phyloP scores from a whole-genome alignment of 2,797 vertebrate genomes.

The Sus cebifrons region DNA sequence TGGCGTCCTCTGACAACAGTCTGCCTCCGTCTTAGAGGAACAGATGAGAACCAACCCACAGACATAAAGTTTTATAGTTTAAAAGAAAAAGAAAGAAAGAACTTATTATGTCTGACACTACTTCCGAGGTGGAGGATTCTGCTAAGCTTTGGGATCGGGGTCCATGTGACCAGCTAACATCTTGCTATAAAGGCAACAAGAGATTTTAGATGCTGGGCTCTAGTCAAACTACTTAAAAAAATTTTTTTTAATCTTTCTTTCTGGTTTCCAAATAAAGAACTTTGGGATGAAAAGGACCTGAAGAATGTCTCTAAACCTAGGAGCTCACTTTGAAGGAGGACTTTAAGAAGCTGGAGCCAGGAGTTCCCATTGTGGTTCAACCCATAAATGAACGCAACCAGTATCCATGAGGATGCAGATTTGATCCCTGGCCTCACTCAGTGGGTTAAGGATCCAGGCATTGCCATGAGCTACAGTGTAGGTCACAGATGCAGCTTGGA shows the following conservation, averaged over 20 bases:
- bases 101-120: conserved; percentile 61
- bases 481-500: too few species aligned
- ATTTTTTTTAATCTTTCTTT: background rate
- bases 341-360: background rate
- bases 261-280: conserved; percentile 58
- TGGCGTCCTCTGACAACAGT: background rate
- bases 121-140: conserved; percentile 48
- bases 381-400: too few species aligned
- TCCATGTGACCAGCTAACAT: conserved; percentile 41
- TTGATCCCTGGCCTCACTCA: too few species aligned
- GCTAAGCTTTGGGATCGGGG: conserved; percentile 29
- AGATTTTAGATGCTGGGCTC: conserved; percentile 39
- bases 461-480: too few species aligned
- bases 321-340: background rate
- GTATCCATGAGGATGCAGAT: too few species aligned
- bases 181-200: conserved; percentile 6
- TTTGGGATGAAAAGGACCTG: background rate
- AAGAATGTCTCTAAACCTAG: background rate
- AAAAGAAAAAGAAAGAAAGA: background rate
- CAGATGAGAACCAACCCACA: background rate
- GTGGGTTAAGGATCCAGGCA: too few species aligned
- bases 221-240: background rate
- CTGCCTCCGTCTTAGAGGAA: background rate
- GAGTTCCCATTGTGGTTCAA: too few species aligned
- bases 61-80: background rate